Evolutionary conservation across 2,797 vertebrate genomes (phyloP).

Genomic region (Mormyrus proboscirostris): DNA sequence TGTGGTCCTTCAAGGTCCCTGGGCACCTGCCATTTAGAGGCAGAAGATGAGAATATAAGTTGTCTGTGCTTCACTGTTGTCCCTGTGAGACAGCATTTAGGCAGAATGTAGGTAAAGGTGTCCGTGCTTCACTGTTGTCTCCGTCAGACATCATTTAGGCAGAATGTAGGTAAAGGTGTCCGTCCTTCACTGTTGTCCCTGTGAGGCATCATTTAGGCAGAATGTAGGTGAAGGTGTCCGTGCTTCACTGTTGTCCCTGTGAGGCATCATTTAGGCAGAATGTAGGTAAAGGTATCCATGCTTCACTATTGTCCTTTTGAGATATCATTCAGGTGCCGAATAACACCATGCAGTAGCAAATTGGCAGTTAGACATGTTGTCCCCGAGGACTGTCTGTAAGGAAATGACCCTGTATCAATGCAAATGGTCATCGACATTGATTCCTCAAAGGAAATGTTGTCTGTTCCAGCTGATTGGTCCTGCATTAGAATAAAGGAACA

Average conservation of each 20-base stretch:
- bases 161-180: not conserved
- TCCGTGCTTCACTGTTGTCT: not conserved
- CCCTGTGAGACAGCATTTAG: no score
- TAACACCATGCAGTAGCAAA: not conserved
- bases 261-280: no score
- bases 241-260: not conserved
- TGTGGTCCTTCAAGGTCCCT: not conserved
- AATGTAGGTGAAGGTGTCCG: not conserved
- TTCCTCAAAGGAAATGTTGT: not conserved
- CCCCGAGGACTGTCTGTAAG: not conserved
- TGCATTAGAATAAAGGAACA: not conserved
- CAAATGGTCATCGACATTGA: not conserved
- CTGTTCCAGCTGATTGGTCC: not conserved
- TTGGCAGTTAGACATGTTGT: not conserved
- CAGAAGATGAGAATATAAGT: no score
- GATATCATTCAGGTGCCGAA: not conserved
- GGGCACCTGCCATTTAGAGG: not conserved
- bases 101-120: no score
- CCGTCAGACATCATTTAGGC: not conserved
- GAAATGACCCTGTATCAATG: not conserved
- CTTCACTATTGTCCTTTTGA: not conserved
- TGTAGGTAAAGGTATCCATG: not conserved
- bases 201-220: no score
- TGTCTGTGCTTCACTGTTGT: no score
- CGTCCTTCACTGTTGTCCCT: no score